Evolutionary conservation across 2,797 vertebrate species (phyloP).

Genomic region (Galago senegalensis): DNA sequence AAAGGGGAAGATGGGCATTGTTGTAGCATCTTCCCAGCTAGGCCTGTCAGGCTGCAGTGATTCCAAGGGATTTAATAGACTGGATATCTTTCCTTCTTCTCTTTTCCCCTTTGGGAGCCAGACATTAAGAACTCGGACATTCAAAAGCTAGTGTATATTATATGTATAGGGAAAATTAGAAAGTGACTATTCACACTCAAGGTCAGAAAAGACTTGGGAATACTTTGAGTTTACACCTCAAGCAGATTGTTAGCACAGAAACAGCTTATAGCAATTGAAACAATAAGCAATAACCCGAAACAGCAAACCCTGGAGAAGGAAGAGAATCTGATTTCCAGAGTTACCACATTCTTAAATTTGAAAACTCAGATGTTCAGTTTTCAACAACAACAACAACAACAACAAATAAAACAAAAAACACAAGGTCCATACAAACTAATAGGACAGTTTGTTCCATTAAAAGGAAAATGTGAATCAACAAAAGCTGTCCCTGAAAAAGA

Average conservation of each 20-base stretch:
- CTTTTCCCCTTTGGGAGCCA: background rate
- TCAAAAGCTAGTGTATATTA: background rate
- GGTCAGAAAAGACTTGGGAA: background rate
- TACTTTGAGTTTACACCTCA: background rate
- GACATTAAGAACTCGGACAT: background rate
- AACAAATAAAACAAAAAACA: background rate
- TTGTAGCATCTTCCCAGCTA: background rate
- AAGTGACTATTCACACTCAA: background rate
- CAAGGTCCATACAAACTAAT: background rate
- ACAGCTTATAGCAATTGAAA: background rate
- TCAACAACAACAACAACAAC: background rate
- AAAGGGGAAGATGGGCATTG: background rate
- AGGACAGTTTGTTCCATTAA: background rate
- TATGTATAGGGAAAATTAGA: background rate
- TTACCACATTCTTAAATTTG: background rate
- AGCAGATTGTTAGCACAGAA: background rate
- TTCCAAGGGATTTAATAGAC: background rate
- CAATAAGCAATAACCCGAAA: background rate
- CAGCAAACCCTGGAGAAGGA: background rate
- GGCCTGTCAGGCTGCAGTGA: background rate
- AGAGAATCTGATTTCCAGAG: background rate
- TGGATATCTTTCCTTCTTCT: background rate
- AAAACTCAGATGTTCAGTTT: background rate
- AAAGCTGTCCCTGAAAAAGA: background rate
- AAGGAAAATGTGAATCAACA: background rate